A percentile compares a stretch with the other conserved stretches of the same genome.
phyloP scores from a whole-genome alignment of 2,888 invertebrate genomes.

The Sicus ferrugineus region DNA sequence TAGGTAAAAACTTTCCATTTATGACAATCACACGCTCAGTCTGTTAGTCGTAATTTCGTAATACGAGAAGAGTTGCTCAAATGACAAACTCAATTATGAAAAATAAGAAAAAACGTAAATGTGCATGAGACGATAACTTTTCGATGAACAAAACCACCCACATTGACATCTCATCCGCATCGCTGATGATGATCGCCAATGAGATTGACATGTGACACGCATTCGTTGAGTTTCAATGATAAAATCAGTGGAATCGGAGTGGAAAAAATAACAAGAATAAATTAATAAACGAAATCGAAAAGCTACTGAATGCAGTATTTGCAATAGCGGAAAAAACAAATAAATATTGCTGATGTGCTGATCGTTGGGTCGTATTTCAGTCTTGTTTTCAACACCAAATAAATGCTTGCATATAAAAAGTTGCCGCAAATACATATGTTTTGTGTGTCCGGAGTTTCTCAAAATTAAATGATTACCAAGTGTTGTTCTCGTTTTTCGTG shows the following conservation, averaged over 20 bases:
- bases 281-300: background rate
- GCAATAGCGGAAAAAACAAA: background rate
- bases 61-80: too few relatives aligned
- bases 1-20: background rate
- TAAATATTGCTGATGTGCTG: background rate
- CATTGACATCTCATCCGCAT: background rate
- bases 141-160: background rate
- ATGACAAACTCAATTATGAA: too few relatives aligned
- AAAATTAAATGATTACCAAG: too few relatives aligned
- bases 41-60: background rate
- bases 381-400: too few relatives aligned
- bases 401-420: too few relatives aligned
- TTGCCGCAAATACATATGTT: too few relatives aligned
- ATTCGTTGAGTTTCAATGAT: background rate
- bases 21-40: background rate
- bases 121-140: background rate
- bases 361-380: too few relatives aligned
- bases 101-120: background rate
- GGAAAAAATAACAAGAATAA: background rate
- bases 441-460: too few relatives aligned
- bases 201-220: background rate
- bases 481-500: too few relatives aligned
- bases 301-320: background rate
- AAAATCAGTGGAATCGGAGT: background rate
- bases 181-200: background rate